These are phyloP conservation scores for Falco rusticolus DNA, from an alignment of 2,797 vertebrate species.

Conservation along the genomic window DNA sequence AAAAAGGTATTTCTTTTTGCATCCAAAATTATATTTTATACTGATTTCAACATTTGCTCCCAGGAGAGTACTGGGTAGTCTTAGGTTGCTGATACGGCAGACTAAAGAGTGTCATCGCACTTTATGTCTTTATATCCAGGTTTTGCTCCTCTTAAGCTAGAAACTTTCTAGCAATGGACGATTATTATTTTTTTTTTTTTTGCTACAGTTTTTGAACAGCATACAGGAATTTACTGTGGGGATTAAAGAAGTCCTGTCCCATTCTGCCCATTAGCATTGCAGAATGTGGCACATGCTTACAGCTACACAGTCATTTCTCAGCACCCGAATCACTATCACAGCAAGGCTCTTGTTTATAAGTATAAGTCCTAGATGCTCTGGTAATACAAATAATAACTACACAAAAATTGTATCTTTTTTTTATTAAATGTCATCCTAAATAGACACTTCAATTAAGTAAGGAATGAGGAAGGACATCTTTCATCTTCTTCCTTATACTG, in stretches of 20 bases:
- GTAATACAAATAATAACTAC: conserved; percentile 2
- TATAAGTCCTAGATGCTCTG: not conserved
- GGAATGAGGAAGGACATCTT: conserved; percentile 36
- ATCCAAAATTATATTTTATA: not conserved
- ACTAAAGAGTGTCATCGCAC: not conserved
- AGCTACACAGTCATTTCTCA: not conserved
- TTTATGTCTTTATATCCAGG: not conserved
- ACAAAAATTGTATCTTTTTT: not conserved
- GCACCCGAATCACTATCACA: not conserved
- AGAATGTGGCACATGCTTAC: not conserved
- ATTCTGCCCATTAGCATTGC: not conserved
- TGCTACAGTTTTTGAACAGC: not conserved
- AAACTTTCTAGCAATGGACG: not conserved
- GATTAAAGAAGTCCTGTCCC: not conserved
- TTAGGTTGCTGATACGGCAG: not conserved
- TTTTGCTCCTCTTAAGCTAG: not conserved
- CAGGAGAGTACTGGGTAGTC: not conserved
- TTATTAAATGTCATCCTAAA: conserved; percentile 14
- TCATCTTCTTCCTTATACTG: conserved; percentile 23
- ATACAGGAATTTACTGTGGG: not conserved
- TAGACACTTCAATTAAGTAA: conserved; percentile 29
- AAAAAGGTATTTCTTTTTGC: not conserved
- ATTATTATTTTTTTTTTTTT: not conserved
- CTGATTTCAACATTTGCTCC: not conserved
- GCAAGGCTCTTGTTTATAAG: not conserved